Percentiles rank a stretch among this genome's conserved stretches.
phyloP scores from a whole-genome alignment of 2,113 vertebrate species.

The Tachycineta bicolor region DNA sequence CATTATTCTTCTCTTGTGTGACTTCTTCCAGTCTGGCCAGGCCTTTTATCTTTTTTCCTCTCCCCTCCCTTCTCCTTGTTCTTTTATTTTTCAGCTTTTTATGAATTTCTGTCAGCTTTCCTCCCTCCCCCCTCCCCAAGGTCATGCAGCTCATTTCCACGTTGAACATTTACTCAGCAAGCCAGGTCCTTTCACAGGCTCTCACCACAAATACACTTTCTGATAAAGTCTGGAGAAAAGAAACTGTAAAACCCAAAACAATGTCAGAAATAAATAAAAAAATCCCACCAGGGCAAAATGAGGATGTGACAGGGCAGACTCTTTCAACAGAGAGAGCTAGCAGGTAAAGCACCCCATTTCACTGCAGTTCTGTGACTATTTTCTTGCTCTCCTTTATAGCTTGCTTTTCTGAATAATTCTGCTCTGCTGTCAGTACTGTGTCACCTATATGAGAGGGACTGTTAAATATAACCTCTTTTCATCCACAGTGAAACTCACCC shows the following conservation, averaged over 20 bases:
- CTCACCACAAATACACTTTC: slow-evolving; percentile 93
- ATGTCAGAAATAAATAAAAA: slow-evolving; percentile 28
- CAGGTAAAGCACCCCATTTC: neutral
- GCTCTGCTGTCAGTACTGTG: neutral
- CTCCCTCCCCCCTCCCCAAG: slow-evolving; percentile 74
- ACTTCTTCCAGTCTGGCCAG: neutral
- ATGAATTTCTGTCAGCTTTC: slow-evolving; percentile 30
- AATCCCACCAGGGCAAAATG: neutral
- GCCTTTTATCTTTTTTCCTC: slow-evolving; percentile 2
- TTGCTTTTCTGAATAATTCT: neutral
- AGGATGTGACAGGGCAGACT: neutral
- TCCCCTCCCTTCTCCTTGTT: slow-evolving; percentile 2
- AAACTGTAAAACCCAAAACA: slow-evolving; percentile 68
- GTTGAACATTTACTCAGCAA: slow-evolving; percentile 86
- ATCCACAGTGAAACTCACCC: neutral
- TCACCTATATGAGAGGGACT: neutral
- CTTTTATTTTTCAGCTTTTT: slow-evolving; percentile 56
- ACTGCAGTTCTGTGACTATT: neutral
- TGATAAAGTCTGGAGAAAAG: slow-evolving; percentile 91
- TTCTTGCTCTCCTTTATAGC: neutral
- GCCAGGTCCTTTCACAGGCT: slow-evolving; percentile 85
- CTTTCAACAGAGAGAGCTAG: neutral
- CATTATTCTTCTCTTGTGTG: neutral
- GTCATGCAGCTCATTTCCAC: slow-evolving; percentile 82
- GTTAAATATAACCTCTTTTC: neutral